A percentile compares a stretch with the other conserved stretches of the same genome.
These are phyloP conservation scores for Ptyas mucosa DNA, from an alignment of 2,113 vertebrate species.

Conservation along the genomic window DNA sequence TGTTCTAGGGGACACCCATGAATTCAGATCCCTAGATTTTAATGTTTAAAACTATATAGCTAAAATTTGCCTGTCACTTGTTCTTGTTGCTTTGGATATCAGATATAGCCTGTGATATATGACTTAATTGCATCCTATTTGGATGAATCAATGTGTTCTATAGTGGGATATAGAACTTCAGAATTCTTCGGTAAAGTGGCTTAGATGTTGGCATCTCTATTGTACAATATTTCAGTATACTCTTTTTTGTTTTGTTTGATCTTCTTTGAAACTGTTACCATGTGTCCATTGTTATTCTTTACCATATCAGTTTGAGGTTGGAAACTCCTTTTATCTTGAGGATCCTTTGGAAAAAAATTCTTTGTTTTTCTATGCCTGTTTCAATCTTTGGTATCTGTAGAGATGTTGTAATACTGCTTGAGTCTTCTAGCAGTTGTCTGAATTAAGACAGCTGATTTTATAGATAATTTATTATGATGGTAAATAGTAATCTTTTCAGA, in stretches of 20 bases:
- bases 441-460: background rate
- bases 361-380: background rate
- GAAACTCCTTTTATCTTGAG: background rate
- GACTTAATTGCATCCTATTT: background rate
- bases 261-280: background rate
- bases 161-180: background rate
- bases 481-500: background rate
- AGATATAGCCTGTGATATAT: background rate
- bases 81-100: background rate
- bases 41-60: background rate
- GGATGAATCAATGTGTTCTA: background rate
- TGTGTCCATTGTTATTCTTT: background rate
- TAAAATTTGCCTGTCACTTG: background rate
- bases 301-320: background rate
- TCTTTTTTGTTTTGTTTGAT: background rate
- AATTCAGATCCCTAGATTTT: background rate
- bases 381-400: background rate
- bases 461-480: background rate
- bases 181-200: background rate
- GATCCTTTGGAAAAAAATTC: background rate
- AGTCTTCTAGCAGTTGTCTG: background rate
- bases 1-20: background rate
- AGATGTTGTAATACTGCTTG: background rate
- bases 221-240: background rate
- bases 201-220: background rate